Evolutionary conservation across 2,113 vertebrate species (phyloP).

Genomic region (Rhegmatorhina hoffmannsi): DNA sequence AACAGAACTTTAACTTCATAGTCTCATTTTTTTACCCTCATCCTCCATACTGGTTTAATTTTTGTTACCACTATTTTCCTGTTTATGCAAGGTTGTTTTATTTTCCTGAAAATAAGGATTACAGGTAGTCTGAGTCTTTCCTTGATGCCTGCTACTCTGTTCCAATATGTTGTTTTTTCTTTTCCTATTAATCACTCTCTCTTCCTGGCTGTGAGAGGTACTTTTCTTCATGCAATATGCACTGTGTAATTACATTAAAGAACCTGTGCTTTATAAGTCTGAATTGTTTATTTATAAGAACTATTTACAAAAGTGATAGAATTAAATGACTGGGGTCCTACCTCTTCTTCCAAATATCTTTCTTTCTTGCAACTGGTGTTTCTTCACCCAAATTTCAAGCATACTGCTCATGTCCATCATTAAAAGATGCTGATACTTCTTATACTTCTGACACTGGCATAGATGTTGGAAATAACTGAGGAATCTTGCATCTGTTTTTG

Average conservation of each 20-base stretch:
- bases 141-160: background rate
- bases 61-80: background rate
- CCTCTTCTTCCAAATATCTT: background rate
- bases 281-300: background rate
- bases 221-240: background rate
- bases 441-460: background rate
- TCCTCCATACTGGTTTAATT: background rate
- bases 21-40: background rate
- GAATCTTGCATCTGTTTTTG: background rate
- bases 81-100: background rate
- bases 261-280: background rate
- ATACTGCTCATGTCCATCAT: background rate
- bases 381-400: background rate
- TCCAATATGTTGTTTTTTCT: background rate
- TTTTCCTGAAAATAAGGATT: constrained; percentile 15
- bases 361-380: background rate
- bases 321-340: background rate
- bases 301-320: background rate
- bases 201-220: background rate
- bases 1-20: background rate
- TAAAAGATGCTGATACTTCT: background rate
- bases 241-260: background rate
- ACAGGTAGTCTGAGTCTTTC: background rate
- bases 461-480: background rate
- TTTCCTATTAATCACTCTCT: background rate